Conservation (phyloP, 2,113 vertebrate genomes). For the Tachuris rubrigastra region DNA sequence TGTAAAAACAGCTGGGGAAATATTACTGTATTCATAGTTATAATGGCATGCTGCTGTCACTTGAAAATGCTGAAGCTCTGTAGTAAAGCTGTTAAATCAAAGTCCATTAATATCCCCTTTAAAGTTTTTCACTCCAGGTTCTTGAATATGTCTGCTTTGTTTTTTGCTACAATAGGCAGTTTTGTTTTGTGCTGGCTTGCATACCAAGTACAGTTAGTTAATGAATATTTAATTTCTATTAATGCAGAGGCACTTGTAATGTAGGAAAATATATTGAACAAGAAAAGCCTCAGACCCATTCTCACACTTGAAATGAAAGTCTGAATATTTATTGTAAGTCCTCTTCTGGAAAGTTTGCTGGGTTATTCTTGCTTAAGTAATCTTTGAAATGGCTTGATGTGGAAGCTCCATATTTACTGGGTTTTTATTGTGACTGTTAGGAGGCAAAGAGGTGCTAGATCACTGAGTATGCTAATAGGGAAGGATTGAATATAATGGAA, state of each 20-base stretch:
- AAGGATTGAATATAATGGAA: background rate
- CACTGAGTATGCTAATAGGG: background rate
- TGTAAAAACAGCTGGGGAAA: background rate
- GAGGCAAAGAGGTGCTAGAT: background rate
- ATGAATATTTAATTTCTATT: slow-evolving; percentile 23
- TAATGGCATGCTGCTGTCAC: background rate
- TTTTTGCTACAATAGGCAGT: slow-evolving; percentile 1
- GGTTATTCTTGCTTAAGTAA: background rate
- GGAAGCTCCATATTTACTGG: background rate
- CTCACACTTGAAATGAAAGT: background rate
- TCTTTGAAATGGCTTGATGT: background rate
- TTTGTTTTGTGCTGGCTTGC: background rate
- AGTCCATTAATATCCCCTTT: background rate
- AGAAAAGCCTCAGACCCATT: background rate
- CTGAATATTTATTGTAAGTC: background rate
- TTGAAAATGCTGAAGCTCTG: background rate
- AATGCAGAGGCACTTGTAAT: background rate
- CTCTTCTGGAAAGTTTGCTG: background rate
- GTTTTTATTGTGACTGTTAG: background rate
- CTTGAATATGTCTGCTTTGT: background rate
- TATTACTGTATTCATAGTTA: background rate
- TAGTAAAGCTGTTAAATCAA: background rate
- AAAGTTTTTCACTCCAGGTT: background rate
- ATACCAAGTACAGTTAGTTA: background rate
- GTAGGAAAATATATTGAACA: background rate